These are phyloP conservation scores for Dascillus cervinus DNA, from an alignment of 2,888 invertebrate species.

Conservation along the genomic window DNA sequence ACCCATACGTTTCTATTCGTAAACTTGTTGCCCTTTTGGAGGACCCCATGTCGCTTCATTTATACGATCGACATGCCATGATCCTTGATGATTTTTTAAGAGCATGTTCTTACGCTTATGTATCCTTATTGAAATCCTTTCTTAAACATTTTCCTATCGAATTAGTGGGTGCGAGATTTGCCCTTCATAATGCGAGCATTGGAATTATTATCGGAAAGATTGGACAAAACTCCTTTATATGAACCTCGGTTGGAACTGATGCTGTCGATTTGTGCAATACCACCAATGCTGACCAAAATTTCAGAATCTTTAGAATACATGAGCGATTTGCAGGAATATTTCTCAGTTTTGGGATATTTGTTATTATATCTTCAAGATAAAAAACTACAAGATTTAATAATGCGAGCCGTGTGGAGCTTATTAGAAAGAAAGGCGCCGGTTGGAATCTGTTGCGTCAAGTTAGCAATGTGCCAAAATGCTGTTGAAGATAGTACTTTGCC, in stretches of 20 bases:
- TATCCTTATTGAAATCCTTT: constrained; percentile 12
- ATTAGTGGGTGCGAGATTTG: constrained; percentile 35
- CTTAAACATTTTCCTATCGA: constrained; percentile 1
- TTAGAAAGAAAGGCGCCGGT: constrained; percentile 4
- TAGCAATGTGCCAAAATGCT: constrained; percentile 23
- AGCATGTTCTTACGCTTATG: constrained; percentile 15
- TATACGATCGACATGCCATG: constrained; percentile 13
- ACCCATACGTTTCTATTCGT: constrained; percentile 10
- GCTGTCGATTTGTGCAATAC: constrained; percentile 29
- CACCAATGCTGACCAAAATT: constrained; percentile 29
- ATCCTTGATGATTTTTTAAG: constrained; percentile 16
- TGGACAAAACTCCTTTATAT: constrained; percentile 22
- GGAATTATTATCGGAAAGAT: constrained; percentile 29
- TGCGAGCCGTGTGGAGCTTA: constrained; percentile 6
- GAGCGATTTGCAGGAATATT: constrained; percentile 32
- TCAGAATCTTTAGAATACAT: constrained; percentile 28
- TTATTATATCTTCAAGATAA: constrained; percentile 16
- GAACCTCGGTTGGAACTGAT: constrained; percentile 26
- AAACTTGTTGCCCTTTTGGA: constrained; percentile 16
- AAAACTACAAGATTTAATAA: constrained; percentile 4
- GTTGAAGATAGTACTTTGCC: constrained; percentile 36
- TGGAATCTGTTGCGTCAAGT: constrained; percentile 5
- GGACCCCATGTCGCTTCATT: constrained; percentile 12
- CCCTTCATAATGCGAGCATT: constrained; percentile 31
- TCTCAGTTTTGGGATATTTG: constrained; percentile 30